Evolutionary conservation across 92 coral and sea anemone species (phyloP).

Genomic region (Epizoanthus fatuus): DNA sequence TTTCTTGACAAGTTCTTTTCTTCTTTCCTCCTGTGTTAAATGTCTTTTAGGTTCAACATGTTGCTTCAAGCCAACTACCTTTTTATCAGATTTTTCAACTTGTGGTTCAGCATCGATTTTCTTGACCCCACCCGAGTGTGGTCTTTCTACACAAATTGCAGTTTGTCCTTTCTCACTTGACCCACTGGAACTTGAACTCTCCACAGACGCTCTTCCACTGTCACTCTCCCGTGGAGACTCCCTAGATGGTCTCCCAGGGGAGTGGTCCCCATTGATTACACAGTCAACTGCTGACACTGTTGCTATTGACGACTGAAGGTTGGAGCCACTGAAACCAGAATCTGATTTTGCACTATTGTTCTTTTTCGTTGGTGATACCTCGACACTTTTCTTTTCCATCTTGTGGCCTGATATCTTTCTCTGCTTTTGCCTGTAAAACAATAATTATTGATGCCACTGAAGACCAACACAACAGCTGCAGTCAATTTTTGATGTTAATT

Average conservation of each 20-base stretch:
- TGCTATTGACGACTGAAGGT: constrained; percentile 77
- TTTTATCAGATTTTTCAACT: constrained; percentile 39
- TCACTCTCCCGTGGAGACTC: constrained; percentile 57
- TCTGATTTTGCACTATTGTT: constrained; percentile 68
- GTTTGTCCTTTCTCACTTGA: constrained; percentile 77
- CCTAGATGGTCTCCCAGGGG: constrained; percentile 21
- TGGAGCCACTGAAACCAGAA: constrained; percentile 79
- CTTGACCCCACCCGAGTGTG: constrained; percentile 22
- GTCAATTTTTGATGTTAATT: too few relatives aligned
- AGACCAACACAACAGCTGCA: not conserved
- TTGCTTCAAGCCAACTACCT: constrained; percentile 27
- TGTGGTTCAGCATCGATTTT: constrained; percentile 15
- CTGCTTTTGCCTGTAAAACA: constrained; percentile 84
- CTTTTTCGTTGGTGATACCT: constrained; percentile 46
- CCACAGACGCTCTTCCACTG: constrained; percentile 67
- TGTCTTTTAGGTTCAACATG: not conserved
- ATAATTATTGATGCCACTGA: not conserved
- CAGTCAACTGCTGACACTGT: constrained; percentile 91
- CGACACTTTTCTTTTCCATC: constrained; percentile 47
- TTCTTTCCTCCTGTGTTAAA: constrained; percentile 52
- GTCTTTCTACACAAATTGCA: constrained; percentile 39
- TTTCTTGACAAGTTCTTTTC: constrained; percentile 69
- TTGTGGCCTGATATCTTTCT: constrained; percentile 57
- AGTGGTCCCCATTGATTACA: constrained; percentile 62
- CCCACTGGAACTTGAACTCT: constrained; percentile 66